Conservation (phyloP, 2,888 invertebrate genomes). For the Dryomyza anilis region DNA sequence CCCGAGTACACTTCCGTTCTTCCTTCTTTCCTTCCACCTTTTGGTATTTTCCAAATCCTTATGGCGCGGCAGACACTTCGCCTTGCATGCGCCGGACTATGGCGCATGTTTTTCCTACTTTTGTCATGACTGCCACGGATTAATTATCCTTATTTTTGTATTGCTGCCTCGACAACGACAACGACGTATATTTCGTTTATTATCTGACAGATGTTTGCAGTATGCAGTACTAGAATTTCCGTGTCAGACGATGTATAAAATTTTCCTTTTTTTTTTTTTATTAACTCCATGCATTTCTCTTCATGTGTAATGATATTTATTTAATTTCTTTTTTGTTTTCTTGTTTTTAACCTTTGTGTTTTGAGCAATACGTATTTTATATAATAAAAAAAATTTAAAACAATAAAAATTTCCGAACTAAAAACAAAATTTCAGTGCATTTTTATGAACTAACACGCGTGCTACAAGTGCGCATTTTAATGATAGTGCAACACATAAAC, state of each 20-base stretch:
- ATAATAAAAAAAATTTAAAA: too few relatives aligned
- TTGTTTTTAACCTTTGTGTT: background rate
- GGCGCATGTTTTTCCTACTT: background rate
- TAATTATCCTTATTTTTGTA: constrained; percentile 15
- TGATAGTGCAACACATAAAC: too few relatives aligned
- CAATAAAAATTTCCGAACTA: too few relatives aligned
- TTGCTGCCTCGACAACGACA: too few relatives aligned
- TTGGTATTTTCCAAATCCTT: background rate
- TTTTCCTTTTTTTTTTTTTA: background rate
- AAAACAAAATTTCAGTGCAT: too few relatives aligned
- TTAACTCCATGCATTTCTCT: background rate
- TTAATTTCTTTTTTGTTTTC: background rate
- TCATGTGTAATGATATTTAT: constrained; percentile 16
- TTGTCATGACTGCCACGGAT: background rate
- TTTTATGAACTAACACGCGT: too few relatives aligned
- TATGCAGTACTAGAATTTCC: too few relatives aligned
- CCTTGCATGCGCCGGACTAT: too few relatives aligned
- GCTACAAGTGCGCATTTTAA: too few relatives aligned
- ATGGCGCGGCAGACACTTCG: background rate
- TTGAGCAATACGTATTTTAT: too few relatives aligned
- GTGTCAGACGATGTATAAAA: background rate
- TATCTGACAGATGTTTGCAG: background rate
- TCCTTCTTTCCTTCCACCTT: constrained; percentile 8
- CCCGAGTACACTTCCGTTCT: constrained; percentile 8
- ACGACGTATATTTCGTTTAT: constrained; percentile 3